Base-by-base conservation (phyloP, 2,888 invertebrate genomes). In the Rotaria magnacalcarata region DNA sequence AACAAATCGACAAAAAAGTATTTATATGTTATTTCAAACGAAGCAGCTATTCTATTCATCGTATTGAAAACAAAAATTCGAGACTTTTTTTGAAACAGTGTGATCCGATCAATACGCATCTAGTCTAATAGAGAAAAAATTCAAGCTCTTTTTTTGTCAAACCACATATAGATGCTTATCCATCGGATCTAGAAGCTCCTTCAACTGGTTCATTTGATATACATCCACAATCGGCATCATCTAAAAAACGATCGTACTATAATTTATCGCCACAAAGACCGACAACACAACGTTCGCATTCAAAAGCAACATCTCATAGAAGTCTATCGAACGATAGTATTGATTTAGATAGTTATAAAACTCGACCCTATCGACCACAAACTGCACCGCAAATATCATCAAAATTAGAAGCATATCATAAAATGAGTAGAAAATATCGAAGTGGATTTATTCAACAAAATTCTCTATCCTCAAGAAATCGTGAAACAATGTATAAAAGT, bases 121-220 rank as follows among this genome's bases (percentile, higher is more conserved):
- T 34, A 34, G 34, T 34, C 34, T 34, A 34, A 34, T 34, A 34
- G 34, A 34, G 34, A 34, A 34, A 34, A 34, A 34, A 34, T 34
- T 34, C 34, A 34, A 34, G 34, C 34, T 34, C 34, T 34, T 16
- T 34, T 8, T 34, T 34, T 3, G 14, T 27, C 24, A 1, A 67
- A 67, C 7, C 6, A 6, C 0, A 34, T 14, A 2, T 1, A 80
- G 80, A 80, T 10, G 7, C 24, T 11, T 47, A 80, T 80, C 47
- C 43, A 47, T 80, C 80, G 19, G 80, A 80, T 80, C 47, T 47
- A n/a, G 80, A 80, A 80, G n/a, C 80, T n/a, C n/a, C 11, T n/a
- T 7, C n/a, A 24, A 24, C 47, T n/a, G 80, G n/a, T n/a, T 80
- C 80, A 80, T 80, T 80, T 47, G 80, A 80, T 47, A 24, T 8